These are phyloP conservation scores for Prionace glauca DNA, from an alignment of 2,797 vertebrate species.

Conservation along the genomic window DNA sequence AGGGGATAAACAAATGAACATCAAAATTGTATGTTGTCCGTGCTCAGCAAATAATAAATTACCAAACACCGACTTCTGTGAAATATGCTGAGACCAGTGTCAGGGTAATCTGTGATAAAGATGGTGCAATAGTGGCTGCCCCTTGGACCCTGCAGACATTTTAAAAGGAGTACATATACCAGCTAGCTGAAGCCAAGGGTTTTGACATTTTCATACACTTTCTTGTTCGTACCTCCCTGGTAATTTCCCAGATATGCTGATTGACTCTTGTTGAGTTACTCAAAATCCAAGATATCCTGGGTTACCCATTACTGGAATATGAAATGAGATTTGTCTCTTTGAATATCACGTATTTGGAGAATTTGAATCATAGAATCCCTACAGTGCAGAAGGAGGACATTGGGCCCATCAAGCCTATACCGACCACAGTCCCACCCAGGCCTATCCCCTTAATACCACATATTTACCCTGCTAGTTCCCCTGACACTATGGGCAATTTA, in stretches of 20 bases:
- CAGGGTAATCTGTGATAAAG: neutral
- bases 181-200: neutral
- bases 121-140: neutral
- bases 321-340: neutral
- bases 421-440: no score
- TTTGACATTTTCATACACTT: neutral
- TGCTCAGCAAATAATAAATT: neutral
- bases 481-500: no score
- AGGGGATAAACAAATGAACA: neutral
- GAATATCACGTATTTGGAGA: neutral
- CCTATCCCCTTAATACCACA: no score
- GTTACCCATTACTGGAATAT: neutral
- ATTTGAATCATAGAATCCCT: neutral
- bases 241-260: neutral
- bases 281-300: neutral
- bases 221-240: neutral
- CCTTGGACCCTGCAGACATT: neutral
- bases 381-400: no score
- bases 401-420: no score
- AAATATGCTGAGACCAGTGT: neutral
- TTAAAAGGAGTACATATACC: neutral
- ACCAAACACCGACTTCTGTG: neutral
- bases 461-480: no score
- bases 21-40: neutral
- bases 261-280: neutral